Conservation (phyloP, 2,113 vertebrate species). For the Xiphorhynchus elegans region DNA sequence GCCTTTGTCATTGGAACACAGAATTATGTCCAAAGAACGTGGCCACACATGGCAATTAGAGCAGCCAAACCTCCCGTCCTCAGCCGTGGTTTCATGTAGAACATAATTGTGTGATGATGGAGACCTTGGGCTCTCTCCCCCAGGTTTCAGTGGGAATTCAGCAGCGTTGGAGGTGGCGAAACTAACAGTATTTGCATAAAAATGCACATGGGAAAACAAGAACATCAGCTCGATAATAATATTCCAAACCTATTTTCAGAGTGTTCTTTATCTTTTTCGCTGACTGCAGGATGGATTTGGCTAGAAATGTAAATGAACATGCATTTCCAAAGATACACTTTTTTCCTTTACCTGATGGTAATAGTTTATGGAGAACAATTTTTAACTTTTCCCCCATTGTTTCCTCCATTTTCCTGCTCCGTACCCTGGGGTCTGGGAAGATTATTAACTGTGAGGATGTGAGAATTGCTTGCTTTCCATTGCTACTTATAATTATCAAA, state of each 20-base stretch:
- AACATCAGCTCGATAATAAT: background rate
- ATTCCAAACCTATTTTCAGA: background rate
- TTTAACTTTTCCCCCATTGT: slow-evolving; percentile 29
- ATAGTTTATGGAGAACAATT: background rate
- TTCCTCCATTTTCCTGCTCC: background rate
- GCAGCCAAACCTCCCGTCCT: background rate
- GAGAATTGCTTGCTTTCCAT: slow-evolving; percentile 26
- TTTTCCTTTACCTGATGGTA: background rate
- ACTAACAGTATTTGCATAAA: slow-evolving; percentile 49
- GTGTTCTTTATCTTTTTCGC: background rate
- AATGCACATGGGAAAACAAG: slow-evolving; percentile 36
- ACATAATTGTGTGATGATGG: background rate
- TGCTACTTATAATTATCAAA: slow-evolving; percentile 53
- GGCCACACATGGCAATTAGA: background rate
- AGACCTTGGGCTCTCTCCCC: background rate
- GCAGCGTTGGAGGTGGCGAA: slow-evolving; percentile 17
- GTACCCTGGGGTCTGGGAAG: slow-evolving; percentile 32
- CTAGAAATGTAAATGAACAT: background rate
- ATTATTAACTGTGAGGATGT: slow-evolving; percentile 29
- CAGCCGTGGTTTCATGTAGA: background rate
- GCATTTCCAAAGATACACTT: background rate
- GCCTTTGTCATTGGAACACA: background rate
- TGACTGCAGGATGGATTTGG: background rate
- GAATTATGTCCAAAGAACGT: background rate
- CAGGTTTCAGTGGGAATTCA: slow-evolving; percentile 30